Base-by-base conservation (phyloP, 2,888 invertebrate genomes). In the Perithous albicinctus region DNA sequence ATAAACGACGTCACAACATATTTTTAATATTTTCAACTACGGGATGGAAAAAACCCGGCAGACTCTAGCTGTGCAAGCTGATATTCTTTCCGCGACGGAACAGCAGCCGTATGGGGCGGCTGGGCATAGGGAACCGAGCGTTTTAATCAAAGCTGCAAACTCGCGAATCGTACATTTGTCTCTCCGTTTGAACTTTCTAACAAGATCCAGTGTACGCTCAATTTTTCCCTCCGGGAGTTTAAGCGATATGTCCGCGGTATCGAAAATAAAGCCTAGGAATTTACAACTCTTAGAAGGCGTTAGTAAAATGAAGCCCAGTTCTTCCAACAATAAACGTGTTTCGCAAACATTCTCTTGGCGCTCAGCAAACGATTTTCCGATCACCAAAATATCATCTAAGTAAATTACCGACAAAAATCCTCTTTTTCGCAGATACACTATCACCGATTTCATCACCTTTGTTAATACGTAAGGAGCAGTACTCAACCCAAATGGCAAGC, bases 371-470 rank as follows among this genome's bases (percentile, higher is more conserved):
- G 83, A 78, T 29, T 73, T 38, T 23, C 61, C 61, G 2, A 83
- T 35, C 51, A 81, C 41, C 26, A 81, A 43, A 32, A 78, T 69
- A 56, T 83, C 73, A 10, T 82, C 82, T 48, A 75, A 74, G 54
- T 82, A 75, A 23, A 82, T 66, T n/a, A 63, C 67, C 0, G 75
- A 79, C n/a, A 69, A n/a, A 23, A 32, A 59, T 8, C 78, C 78
- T 29, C 54, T 23, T 8, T 51, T 72, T 7, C 80, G 51, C 18
- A 69, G 29, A 43, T 35, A 66, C 18, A n/a, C 51, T 23, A 61
- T 48, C 12, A 75, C 70, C n/a, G 78, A 75, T 35, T 82, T 82
- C 43, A 82, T 41, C 10, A 82, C 73, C 46, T 82, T 78, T 4
- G 75, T 75, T 38, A 78, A 82, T 1, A 82, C 51, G 23, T 66